Evolutionary conservation across 2,888 invertebrate genomes (phyloP), one percentile per base, ranked within the genome.

Genomic region (Drosophila cyrtoloma): DNA sequence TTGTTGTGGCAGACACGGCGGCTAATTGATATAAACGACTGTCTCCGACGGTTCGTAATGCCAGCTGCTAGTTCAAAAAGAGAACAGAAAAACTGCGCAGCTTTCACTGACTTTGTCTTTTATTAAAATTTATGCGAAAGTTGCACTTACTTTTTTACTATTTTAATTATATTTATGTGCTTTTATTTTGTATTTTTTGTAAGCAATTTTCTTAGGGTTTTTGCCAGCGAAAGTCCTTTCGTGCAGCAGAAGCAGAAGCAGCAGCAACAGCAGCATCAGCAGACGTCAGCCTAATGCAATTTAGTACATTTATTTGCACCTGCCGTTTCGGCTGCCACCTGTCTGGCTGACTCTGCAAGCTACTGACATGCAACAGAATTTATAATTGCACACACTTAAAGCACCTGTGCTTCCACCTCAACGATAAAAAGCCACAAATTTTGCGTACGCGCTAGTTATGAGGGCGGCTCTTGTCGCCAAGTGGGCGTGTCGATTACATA

Each of bases 11-110:
- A 77, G 87, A 79, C 82, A 51, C 66, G n/a, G 47, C 57, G 65
- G 77, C 86, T 87, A 87, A 87, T 87, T 87, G 90, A 90, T 90
- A 90, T 87, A 83, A 87, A 87, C 86, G 86, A 90, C 83, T 83
- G 86, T 79, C 86, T 83, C 85, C 82, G 74, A 82, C 82, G 69
- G 39, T 69, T 79, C 70, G 77, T 61, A 78, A 73, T 66, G 65
- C 65, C 35, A 35, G 19, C 58, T 51, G 42, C 39, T 68, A 64
- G 64, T 63, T 35, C 16, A 35, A 35, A 35, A 53, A 33, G 2
- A 33, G 14, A 22, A 33, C 7, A 16, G 47, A 56, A 71, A 66
- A 65, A 10, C 73, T 82, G 73, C 33, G 57, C 74, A 75, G 88
- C 74, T 87, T 87, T 77, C 67, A 33, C 77, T 61, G 82, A 71